phyloP scores from a whole-genome alignment of 2,888 invertebrate genomes.

The Apamea epomidion region DNA sequence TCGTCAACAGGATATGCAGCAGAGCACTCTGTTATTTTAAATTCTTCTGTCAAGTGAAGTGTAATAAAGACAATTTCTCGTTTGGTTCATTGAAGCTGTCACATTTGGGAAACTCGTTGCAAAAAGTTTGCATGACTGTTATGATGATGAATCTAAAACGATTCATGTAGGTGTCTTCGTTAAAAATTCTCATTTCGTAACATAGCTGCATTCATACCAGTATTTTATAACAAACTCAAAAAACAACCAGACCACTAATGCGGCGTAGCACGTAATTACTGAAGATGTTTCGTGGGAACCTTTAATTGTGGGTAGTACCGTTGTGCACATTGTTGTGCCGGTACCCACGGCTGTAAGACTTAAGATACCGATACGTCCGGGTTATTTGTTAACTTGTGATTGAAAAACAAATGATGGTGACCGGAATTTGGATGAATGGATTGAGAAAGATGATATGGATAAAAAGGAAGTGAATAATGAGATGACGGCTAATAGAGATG shows the following conservation, averaged over 20 bases:
- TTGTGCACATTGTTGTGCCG: conserved; percentile 55
- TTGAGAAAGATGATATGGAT: background rate
- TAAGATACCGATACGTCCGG: conserved; percentile 54
- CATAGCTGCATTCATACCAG: conserved; percentile 5
- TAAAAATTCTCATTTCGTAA: conserved; percentile 9
- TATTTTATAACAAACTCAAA: conserved; percentile 38
- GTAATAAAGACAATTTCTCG: background rate
- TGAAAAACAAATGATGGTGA: conserved; percentile 39
- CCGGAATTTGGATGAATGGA: conserved; percentile 18
- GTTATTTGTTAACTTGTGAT: conserved; percentile 49
- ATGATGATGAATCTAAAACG: background rate
- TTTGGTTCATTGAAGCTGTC: background rate
- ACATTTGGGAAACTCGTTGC: too few species aligned
- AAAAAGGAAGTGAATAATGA: background rate
- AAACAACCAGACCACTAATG: conserved; percentile 47
- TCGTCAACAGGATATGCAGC: background rate
- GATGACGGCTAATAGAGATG: background rate
- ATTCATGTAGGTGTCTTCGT: background rate
- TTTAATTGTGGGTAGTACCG: conserved; percentile 62
- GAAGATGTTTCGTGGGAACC: conserved; percentile 61
- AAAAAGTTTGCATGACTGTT: background rate
- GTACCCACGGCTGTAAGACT: conserved; percentile 57
- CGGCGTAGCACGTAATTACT: conserved; percentile 59
- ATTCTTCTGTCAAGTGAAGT: background rate
- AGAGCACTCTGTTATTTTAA: background rate